Evolutionary conservation across 2,797 vertebrate species (phyloP).

Genomic region (Mareca strepera): DNA sequence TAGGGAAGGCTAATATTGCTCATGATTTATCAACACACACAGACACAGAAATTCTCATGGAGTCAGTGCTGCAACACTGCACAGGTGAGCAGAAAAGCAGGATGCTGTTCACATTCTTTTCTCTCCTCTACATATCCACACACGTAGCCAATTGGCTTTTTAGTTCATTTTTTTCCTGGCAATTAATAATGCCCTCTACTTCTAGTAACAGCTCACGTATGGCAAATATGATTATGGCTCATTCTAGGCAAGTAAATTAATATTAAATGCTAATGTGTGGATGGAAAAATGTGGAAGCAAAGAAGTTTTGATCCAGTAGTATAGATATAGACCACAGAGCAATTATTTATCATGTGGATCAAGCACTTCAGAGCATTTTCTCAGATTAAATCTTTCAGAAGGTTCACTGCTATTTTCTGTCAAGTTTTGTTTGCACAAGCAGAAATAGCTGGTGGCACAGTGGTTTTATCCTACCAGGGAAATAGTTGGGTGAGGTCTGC

Average conservation of each 20-base stretch:
- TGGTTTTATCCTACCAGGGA: background rate
- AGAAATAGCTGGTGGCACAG: background rate
- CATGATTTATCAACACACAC: background rate
- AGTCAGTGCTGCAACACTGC: background rate
- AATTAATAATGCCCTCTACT: background rate
- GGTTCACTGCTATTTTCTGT: constrained; percentile 4
- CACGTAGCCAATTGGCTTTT: background rate
- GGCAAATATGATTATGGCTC: background rate
- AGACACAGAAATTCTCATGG: background rate
- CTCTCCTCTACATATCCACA: background rate
- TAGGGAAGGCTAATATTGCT: background rate
- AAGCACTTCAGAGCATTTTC: background rate
- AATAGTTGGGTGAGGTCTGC: background rate
- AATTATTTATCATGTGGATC: background rate
- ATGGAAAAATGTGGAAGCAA: background rate
- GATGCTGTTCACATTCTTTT: background rate
- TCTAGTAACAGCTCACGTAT: background rate
- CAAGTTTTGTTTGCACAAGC: background rate
- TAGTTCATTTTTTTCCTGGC: background rate
- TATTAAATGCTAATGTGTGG: background rate
- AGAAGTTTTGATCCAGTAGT: background rate
- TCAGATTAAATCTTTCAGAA: constrained; percentile 3
- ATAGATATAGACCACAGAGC: background rate
- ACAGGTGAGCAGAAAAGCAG: background rate
- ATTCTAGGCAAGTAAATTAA: background rate